Conservation (phyloP, 1,140 invertebrate species). For the Calephelis nemesis region DNA sequence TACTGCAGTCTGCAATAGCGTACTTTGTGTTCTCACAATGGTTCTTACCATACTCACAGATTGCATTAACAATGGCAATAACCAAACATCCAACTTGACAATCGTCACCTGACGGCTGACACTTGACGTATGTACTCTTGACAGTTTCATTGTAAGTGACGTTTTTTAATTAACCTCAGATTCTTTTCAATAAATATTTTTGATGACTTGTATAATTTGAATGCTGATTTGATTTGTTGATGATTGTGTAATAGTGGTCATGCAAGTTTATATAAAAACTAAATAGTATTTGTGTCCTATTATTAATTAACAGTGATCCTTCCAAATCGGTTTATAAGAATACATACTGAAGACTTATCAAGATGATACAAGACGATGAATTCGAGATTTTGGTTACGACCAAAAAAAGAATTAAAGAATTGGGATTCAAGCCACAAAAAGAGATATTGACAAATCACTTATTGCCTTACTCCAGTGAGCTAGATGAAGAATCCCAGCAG, state of each 20-base stretch:
- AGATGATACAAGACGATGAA: conserved; percentile 68
- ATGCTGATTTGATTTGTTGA: conserved; percentile 54
- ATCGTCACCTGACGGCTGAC: no score
- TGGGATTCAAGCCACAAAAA: conserved; percentile 81
- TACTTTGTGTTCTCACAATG: no score
- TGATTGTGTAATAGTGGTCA: conserved; percentile 34
- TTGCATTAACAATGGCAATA: no score
- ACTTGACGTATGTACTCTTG: neutral
- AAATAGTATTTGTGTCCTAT: conserved; percentile 15
- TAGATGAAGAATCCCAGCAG: conserved; percentile 82
- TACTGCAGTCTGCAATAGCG: no score
- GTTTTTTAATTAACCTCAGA: conserved; percentile 24
- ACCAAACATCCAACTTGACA: neutral
- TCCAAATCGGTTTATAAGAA: neutral
- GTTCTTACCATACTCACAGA: no score
- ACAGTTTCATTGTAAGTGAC: conserved; percentile 16
- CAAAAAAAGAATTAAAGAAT: conserved; percentile 49
- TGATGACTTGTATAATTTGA: conserved; percentile 74
- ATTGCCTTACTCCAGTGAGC: conserved; percentile 83
- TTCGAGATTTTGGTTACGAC: conserved; percentile 50
- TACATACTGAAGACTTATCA: conserved; percentile 26
- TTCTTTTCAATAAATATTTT: conserved; percentile 41
- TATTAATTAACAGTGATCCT: conserved; percentile 18
- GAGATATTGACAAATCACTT: conserved; percentile 84
- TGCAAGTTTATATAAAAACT: conserved; percentile 30